These are phyloP conservation scores for Hydropsyche tenuis DNA, from an alignment of 1,140 invertebrate genomes.

Conservation along the genomic window DNA sequence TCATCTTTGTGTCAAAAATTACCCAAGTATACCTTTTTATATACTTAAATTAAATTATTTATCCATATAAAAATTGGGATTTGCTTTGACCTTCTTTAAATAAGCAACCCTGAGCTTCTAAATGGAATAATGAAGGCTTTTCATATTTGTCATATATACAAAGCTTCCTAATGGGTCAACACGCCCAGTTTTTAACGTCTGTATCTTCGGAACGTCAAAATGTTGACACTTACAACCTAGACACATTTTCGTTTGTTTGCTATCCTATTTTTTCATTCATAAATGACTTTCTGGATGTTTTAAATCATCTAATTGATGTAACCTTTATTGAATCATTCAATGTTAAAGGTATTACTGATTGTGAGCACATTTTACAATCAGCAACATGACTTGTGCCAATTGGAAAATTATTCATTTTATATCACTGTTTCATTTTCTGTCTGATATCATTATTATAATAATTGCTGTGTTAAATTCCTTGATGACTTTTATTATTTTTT, in stretches of 20 bases:
- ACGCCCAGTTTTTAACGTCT: slow-evolving; percentile 23
- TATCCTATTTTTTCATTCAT: neutral
- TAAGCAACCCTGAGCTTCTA: slow-evolving; percentile 1
- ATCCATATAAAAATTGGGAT: neutral
- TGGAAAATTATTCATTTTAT: no score
- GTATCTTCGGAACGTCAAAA: slow-evolving; percentile 9
- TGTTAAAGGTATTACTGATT: neutral
- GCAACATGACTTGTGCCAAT: neutral
- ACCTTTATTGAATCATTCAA: neutral
- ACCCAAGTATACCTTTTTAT: no score
- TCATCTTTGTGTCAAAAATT: no score
- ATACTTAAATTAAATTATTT: no score
- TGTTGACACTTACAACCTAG: slow-evolving; percentile 12
- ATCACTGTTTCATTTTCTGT: no score
- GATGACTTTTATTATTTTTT: slow-evolving; percentile 11
- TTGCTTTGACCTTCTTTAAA: neutral
- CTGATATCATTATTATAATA: neutral
- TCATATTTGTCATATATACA: slow-evolving; percentile 14
- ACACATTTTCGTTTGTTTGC: neutral
- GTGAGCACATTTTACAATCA: neutral
- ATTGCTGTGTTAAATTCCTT: neutral
- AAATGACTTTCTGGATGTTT: neutral
- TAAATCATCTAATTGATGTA: neutral
- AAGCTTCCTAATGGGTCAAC: slow-evolving; percentile 24
- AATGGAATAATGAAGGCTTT: slow-evolving; percentile 26